Conservation (phyloP, 1,140 invertebrate genomes). For the Heliconius eleuchia region DNA sequence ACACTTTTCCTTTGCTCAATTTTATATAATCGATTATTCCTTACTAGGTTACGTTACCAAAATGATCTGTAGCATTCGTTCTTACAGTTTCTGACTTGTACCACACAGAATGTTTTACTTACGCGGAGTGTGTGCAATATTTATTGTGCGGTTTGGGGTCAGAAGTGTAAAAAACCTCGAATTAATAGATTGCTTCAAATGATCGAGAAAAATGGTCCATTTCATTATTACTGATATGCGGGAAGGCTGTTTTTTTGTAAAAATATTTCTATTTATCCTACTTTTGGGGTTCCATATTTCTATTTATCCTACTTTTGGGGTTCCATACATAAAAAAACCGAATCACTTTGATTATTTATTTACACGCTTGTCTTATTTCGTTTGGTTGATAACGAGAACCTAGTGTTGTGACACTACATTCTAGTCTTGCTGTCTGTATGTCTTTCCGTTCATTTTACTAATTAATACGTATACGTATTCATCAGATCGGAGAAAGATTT, state of each 20-base stretch:
- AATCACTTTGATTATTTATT: too few relatives aligned
- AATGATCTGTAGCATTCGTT: neutral
- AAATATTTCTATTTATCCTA: neutral
- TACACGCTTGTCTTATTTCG: too few relatives aligned
- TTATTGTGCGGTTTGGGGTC: conserved; percentile 42
- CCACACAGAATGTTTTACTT: conserved; percentile 43
- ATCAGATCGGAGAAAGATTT: too few relatives aligned
- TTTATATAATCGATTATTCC: too few relatives aligned
- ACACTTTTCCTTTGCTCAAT: too few relatives aligned
- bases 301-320: neutral
- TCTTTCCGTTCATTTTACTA: too few relatives aligned
- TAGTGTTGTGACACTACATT: too few relatives aligned
- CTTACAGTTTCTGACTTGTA: neutral
- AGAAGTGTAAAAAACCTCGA: conserved; percentile 29
- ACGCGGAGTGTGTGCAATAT: conserved; percentile 43
- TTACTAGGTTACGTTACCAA: too few relatives aligned
- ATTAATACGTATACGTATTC: too few relatives aligned
- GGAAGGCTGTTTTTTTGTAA: neutral
- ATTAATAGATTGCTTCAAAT: conserved; percentile 30
- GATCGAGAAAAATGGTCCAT: conserved; percentile 22
- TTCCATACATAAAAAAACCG: too few relatives aligned
- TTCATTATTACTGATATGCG: conserved; percentile 1
- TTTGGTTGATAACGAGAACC: too few relatives aligned
- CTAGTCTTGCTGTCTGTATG: too few relatives aligned
- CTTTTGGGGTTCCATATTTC: neutral